Base-by-base conservation (phyloP, 1,140 invertebrate species). In the Oedothorax gibbosus region DNA sequence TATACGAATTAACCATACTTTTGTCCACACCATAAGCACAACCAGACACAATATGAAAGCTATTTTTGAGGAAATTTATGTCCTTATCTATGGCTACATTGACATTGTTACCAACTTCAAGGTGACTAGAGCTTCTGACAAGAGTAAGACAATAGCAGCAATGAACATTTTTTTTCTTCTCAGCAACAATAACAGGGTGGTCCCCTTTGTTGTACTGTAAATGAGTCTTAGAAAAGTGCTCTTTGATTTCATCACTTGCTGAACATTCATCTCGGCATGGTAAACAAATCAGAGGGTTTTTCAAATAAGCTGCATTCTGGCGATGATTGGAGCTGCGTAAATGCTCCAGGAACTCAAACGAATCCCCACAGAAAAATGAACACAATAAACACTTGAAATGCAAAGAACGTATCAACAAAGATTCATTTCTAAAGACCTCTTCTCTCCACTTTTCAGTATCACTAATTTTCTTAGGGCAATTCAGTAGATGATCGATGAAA, bases 331-430 rank as follows among this genome's bases (percentile, higher is more conserved):
- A 87, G 8, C 94, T 94, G 49, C 91, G 90, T 93, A 96, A 95
- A 88, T 97, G 96, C 12, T 91, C 90, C 88, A 95, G 90, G 88
- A 96, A 95, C 68, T 93, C 91, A 21, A 92, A 90, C 49, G 94
- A 91, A 71, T 93, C 93, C 89, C 96, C 96, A 87, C 94, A 95
- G 90, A 96, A 97, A 90, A 95, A 97, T 66, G 93, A 93, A 90
- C 96, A 97, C 1, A 94, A 91, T 21, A 92, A 92, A 88, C 96
- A 97, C 89, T 96, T 95, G 88, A 94, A 97, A 0, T 95, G 95
- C 80, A 94, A 80, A 15, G 18, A 72, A 7, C 69, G 51, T 10
- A 85, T 53, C 18, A 86, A 79, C 15, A 94, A 87, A 96, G 93
- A 56, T 93, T 91, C 2, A 96, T 93, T 87, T 96, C 93, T 85